Percentiles rank a stretch among this genome's conserved stretches.
These are phyloP conservation scores for Mesocentrotus franciscanus DNA, from an alignment of 53 echinoderm and acorn worm species.

Conservation along the genomic window DNA sequence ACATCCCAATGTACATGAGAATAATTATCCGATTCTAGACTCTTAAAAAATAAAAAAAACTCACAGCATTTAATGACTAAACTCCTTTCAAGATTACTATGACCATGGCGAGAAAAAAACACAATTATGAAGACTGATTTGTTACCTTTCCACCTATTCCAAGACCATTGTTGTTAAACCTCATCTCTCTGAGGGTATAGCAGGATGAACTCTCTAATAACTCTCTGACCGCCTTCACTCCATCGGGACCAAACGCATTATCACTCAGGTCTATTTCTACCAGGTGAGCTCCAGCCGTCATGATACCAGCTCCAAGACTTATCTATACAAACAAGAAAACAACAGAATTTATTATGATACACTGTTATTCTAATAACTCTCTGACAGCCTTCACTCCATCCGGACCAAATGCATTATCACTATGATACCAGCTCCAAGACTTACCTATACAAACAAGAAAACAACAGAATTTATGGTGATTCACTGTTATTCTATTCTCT, in stretches of 20 bases:
- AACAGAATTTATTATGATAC: not conserved
- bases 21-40: too few relatives aligned
- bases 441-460: slow-evolving; percentile 58
- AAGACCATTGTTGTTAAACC: slow-evolving; percentile 97
- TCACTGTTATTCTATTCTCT: too few relatives aligned
- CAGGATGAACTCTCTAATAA: slow-evolving; percentile 89
- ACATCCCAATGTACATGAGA: too few relatives aligned
- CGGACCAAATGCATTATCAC: slow-evolving; percentile 98
- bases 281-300: slow-evolving; percentile 83
- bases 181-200: slow-evolving; percentile 88
- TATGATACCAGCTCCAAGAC: slow-evolving; percentile 91
- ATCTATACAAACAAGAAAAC: slow-evolving; percentile 57
- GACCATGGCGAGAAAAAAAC: not conserved
- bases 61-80: too few relatives aligned
- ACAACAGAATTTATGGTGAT: not conserved
- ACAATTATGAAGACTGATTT: not conserved
- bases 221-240: slow-evolving; percentile 85
- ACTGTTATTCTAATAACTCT: slow-evolving; percentile 86
- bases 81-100: not conserved
- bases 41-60: too few relatives aligned
- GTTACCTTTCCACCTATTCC: slow-evolving; percentile 96
- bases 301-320: slow-evolving; percentile 86
- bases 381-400: slow-evolving; percentile 89
- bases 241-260: slow-evolving; percentile 97
- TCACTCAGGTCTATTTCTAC: slow-evolving; percentile 95